These are phyloP conservation scores for Ptychadena robeensis DNA, from an alignment of 2,797 vertebrate genomes.

Conservation along the genomic window DNA sequence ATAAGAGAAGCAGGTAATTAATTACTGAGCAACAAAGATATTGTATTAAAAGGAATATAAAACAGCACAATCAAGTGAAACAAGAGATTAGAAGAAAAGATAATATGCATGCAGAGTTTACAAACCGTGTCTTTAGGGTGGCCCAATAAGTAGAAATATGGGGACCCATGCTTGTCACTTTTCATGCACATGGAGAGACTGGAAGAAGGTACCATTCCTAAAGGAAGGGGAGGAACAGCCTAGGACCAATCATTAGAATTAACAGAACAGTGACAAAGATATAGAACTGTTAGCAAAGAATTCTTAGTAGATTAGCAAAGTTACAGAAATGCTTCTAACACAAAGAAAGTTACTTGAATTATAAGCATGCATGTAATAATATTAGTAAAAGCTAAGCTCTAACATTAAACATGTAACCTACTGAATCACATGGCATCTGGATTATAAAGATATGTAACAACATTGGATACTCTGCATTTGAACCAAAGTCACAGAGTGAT, in stretches of 20 bases:
- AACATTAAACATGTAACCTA: slow-evolving; percentile 56
- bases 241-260: slow-evolving; percentile 99
- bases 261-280: slow-evolving; percentile 90
- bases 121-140: slow-evolving; percentile 99
- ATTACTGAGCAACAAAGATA: slow-evolving; percentile 12
- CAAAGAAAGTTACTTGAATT: slow-evolving; percentile 70
- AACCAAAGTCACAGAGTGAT: slow-evolving; percentile 17
- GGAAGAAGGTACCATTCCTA: slow-evolving; percentile 99
- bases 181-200: slow-evolving; percentile 99
- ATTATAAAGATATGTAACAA: slow-evolving; percentile 62
- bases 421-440: slow-evolving; percentile 69
- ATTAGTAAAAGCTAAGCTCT: slow-evolving; percentile 73
- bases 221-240: slow-evolving; percentile 99
- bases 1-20: not conserved
- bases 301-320: slow-evolving; percentile 80
- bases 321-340: slow-evolving; percentile 71
- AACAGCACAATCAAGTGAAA: slow-evolving; percentile 68
- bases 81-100: slow-evolving; percentile 76
- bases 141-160: slow-evolving; percentile 99
- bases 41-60: slow-evolving; percentile 63
- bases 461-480: slow-evolving; percentile 28
- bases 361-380: slow-evolving; percentile 75
- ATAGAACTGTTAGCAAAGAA: slow-evolving; percentile 85
- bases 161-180: slow-evolving; percentile 99
- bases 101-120: slow-evolving; percentile 91